phyloP scores from a whole-genome alignment of 2,797 vertebrate species.

The Falco biarmicus region DNA sequence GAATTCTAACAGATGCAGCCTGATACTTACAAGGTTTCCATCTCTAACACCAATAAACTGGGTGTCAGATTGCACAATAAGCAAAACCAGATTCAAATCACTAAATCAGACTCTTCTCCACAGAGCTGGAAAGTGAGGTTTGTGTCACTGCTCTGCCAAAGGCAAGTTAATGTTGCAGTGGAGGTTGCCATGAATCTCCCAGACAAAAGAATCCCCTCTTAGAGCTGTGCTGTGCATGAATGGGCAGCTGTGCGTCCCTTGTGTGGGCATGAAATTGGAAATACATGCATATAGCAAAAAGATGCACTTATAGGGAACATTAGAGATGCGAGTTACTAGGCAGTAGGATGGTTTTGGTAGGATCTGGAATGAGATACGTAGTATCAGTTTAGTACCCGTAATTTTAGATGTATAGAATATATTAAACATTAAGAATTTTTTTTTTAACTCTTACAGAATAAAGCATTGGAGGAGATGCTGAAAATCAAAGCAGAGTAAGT shows the following conservation, averaged over 20 bases:
- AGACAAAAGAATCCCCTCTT: not conserved
- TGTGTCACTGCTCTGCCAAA: not conserved
- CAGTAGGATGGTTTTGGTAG: not conserved
- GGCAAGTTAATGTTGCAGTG: not conserved
- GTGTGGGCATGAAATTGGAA: not conserved
- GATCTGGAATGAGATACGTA: not conserved
- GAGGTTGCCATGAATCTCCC: not conserved
- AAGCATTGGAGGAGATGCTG: slow-evolving; percentile 79
- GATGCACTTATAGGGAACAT: not conserved
- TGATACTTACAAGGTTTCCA: not conserved
- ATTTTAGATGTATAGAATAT: not conserved
- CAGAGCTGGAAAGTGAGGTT: not conserved
- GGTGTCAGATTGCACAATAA: not conserved
- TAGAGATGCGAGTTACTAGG: not conserved
- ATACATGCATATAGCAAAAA: not conserved
- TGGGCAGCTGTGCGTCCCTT: not conserved
- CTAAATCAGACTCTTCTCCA: not conserved
- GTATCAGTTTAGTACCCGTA: not conserved
- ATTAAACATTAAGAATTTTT: not conserved
- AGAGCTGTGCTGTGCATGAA: not conserved
- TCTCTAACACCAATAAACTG: not conserved
- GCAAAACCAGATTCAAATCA: not conserved
- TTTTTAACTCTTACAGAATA: slow-evolving; percentile 75
- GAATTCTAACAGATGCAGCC: not conserved
- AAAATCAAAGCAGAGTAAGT: slow-evolving; percentile 87